Evolutionary conservation across 2,113 vertebrate species (phyloP).

Genomic region (Petroica traversi): DNA sequence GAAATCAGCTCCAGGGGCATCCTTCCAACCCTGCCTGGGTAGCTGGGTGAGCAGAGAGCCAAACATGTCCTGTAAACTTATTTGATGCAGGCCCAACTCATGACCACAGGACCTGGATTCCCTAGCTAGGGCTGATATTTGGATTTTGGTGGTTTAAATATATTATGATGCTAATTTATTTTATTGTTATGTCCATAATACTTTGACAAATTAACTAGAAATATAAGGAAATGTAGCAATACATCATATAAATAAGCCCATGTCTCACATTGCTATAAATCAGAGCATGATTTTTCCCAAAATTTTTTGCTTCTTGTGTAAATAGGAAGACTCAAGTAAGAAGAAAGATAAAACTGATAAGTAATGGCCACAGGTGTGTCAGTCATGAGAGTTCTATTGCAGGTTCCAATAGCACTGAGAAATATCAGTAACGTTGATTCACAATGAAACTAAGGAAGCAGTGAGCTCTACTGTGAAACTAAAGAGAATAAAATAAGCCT

Average conservation of each 20-base stretch:
- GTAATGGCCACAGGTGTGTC: background rate
- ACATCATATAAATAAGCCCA: background rate
- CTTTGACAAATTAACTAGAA: background rate
- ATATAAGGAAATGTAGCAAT: background rate
- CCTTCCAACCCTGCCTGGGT: background rate
- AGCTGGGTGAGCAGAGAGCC: background rate
- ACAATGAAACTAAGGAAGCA: background rate
- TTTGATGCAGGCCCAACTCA: background rate
- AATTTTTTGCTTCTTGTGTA: background rate
- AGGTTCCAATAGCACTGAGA: background rate
- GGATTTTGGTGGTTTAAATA: background rate
- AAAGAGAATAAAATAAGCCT: background rate
- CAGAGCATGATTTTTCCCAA: background rate
- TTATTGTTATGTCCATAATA: background rate
- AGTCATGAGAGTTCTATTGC: background rate
- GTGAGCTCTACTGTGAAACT: background rate
- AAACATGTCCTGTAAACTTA: background rate
- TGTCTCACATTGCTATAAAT: background rate
- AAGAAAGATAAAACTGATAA: background rate
- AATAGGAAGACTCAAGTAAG: background rate
- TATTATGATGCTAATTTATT: background rate
- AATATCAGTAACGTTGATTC: background rate
- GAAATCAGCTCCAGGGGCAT: background rate
- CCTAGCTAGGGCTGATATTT: background rate
- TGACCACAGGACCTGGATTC: background rate